Evolutionary conservation across 2,888 invertebrate genomes (phyloP).

Genomic region (Timema cristinae): DNA sequence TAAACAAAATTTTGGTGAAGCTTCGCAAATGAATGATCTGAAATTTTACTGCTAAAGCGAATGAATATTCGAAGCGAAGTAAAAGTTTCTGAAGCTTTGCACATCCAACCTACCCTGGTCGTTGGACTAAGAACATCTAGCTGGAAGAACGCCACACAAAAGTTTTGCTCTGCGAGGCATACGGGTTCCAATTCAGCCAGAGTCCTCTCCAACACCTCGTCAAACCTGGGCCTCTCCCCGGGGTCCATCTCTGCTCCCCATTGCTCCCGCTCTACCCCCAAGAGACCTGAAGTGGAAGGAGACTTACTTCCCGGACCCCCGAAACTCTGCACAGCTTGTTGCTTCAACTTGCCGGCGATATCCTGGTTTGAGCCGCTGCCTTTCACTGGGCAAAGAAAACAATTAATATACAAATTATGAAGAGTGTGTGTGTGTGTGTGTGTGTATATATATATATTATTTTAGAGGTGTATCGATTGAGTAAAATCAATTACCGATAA

Average conservation of each 20-base stretch:
- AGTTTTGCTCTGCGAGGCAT: conserved; percentile 91
- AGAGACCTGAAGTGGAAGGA: conserved; percentile 32
- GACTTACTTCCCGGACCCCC: conserved; percentile 22
- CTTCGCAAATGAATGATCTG: no score
- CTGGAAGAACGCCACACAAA: conserved; percentile 89
- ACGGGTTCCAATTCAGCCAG: conserved; percentile 85
- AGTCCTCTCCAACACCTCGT: conserved; percentile 76
- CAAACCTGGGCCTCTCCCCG: conserved; percentile 52
- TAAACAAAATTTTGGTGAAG: no score
- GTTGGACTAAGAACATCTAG: conserved; percentile 61
- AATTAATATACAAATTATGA: conserved; percentile 11
- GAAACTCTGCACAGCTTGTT: conserved; percentile 40
- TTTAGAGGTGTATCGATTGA: no score
- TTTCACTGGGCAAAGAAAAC: conserved; percentile 39
- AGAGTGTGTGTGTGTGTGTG: no score
- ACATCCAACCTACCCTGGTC: conserved; percentile 40
- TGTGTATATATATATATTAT: no score
- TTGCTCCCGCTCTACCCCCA: conserved; percentile 60
- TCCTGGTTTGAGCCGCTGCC: conserved; percentile 46
- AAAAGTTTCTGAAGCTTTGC: no score
- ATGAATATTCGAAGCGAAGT: no score
- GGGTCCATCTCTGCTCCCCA: conserved; percentile 60
- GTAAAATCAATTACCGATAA: no score
- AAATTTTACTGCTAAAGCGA: no score
- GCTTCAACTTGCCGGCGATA: conserved; percentile 43